Evolutionary conservation across 2,888 invertebrate genomes (phyloP).

Genomic region (Nephrotoma appendiculata): DNA sequence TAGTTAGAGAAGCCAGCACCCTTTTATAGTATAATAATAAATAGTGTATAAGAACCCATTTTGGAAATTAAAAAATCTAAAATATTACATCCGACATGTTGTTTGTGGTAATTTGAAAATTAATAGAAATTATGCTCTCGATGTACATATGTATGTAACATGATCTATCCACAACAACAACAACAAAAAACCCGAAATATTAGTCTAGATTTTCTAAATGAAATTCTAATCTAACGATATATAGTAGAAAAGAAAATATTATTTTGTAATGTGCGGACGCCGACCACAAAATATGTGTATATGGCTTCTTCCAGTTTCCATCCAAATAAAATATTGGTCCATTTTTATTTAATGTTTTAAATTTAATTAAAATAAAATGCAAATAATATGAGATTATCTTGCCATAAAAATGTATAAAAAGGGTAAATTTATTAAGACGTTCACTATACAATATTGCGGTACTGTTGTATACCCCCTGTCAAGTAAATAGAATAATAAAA

Average conservation of each 20-base stretch:
- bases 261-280: background rate
- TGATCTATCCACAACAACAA: background rate
- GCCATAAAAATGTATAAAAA: background rate
- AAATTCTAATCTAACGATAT: background rate
- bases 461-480: background rate
- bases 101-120: background rate
- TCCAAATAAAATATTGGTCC: background rate
- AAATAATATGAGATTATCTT: background rate
- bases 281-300: background rate
- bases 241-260: background rate
- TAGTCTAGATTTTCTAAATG: background rate
- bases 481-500: background rate
- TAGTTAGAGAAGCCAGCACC: background rate
- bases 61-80: background rate
- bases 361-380: background rate
- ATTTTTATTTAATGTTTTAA: background rate
- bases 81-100: background rate
- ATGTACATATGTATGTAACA: background rate
- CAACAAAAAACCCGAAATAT: background rate
- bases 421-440: background rate
- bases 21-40: background rate
- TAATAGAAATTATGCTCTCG: background rate
- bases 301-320: background rate
- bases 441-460: background rate
- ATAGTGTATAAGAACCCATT: background rate